Base-by-base conservation (phyloP, 2,113 vertebrate genomes). In the Astatoreochromis straeleni region DNA sequence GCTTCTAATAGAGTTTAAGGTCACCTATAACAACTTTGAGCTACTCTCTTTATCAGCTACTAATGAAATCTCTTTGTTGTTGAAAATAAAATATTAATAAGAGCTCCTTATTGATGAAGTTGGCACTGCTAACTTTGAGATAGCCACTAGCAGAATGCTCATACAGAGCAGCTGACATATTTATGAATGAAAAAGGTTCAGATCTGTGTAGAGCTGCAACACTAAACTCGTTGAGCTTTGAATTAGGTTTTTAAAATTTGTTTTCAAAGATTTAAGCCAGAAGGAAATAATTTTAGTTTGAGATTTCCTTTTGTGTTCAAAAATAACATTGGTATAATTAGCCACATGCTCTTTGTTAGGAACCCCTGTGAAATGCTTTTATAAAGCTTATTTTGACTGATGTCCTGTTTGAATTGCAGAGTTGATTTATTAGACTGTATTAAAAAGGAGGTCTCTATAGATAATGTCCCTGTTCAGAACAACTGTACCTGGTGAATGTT, bases 151-250 rank as follows among this genome's bases (percentile, higher is more conserved):
- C 19, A 70, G 33, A 38, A 58, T 0, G 12, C 24, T 57, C 4
- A 49, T 11, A 1, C 0, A 68, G 16, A 21, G 38, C 12, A 26
- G 31, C 19, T 33, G 45, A 38, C 35, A 58, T 7, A 11, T 47
- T 75, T 29, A 75, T 75, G 5, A 47, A 29, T 49, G 24, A 45
- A 49, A 75, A 11, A 2, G 24, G 42, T 11, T 47, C 26, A 75
- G 16, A 47, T 75, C 9, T 47, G 42, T 45, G 35, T 40, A 29
- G 16, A 58, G 10, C 10, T 58, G 54, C 40, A 10, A 26, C n/a
- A 80, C 9, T 12, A 16, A 29, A 17, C 10, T 11, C 0, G 2
- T 14, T 81, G 9, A 31, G 14, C 0, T 49, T 38, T 7, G 1
- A 35, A 11, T 35, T 63, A 31, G 8, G 6, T 2, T 35, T 63